phyloP scores from a whole-genome alignment of 2,888 invertebrate genomes.

The Rhimphoctona megacephalus region DNA sequence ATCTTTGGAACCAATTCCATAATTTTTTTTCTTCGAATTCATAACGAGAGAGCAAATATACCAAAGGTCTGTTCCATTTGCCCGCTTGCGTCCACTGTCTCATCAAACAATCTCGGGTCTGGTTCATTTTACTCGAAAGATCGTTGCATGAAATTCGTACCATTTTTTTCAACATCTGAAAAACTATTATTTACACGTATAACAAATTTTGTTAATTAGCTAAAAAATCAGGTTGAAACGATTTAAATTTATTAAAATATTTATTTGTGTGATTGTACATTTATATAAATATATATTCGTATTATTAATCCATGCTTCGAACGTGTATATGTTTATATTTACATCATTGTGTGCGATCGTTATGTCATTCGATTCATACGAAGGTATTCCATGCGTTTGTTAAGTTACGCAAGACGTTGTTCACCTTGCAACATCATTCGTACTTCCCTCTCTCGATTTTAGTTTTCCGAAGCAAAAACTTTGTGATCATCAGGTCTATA shows the following conservation, averaged over 20 bases:
- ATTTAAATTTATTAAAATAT: background rate
- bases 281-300: background rate
- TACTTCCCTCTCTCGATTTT: slow-evolving; percentile 44
- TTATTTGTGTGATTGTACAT: background rate
- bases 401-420: slow-evolving; percentile 61
- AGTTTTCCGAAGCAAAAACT: slow-evolving; percentile 33
- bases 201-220: background rate
- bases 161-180: background rate
- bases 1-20: background rate
- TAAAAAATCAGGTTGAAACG: background rate
- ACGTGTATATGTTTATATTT: background rate
- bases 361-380: slow-evolving; percentile 48
- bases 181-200: background rate
- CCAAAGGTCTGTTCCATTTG: background rate
- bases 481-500: slow-evolving; percentile 3
- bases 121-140: background rate
- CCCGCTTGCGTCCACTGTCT: background rate
- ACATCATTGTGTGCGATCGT: slow-evolving; percentile 1
- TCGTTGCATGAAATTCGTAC: background rate
- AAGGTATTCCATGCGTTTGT: slow-evolving; percentile 51
- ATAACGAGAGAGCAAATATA: background rate
- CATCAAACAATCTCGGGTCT: background rate
- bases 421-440: slow-evolving; percentile 55
- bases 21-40: background rate
- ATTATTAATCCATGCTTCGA: background rate